phyloP scores from a whole-genome alignment of 2,888 invertebrate genomes.

The Sericinus montela region DNA sequence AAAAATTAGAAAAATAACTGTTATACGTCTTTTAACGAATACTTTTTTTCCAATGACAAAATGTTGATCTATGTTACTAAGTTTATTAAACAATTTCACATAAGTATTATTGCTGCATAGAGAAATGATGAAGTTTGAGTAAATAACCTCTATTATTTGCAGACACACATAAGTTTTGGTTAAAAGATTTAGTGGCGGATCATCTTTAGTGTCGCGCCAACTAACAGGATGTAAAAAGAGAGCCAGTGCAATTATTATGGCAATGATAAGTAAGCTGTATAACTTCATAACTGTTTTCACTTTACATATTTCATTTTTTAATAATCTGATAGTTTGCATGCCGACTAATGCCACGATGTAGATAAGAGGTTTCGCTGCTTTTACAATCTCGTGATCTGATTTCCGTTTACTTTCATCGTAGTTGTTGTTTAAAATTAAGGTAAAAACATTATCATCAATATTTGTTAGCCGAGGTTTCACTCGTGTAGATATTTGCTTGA shows the following conservation, averaged over 20 bases:
- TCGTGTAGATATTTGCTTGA: constrained; percentile 12
- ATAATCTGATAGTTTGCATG: constrained; percentile 35
- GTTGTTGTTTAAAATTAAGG: constrained; percentile 23
- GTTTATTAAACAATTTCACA: constrained; percentile 36
- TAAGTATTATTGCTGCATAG: constrained; percentile 36
- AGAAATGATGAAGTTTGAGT: constrained; percentile 33
- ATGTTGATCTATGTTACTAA: constrained; percentile 41
- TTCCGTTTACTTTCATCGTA: constrained; percentile 19
- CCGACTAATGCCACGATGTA: constrained; percentile 41
- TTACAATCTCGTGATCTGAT: constrained; percentile 28
- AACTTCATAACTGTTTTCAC: constrained; percentile 31
- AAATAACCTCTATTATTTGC: constrained; percentile 36
- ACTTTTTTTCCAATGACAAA: constrained; percentile 29
- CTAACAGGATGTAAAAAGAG: constrained; percentile 32
- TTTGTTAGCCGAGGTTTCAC: constrained; percentile 1
- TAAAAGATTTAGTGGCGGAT: constrained; percentile 45
- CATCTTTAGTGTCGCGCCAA: constrained; percentile 38
- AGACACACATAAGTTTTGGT: constrained; percentile 37
- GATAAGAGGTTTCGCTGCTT: constrained; percentile 43
- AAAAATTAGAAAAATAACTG: constrained; percentile 31
- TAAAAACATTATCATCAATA: constrained; percentile 21
- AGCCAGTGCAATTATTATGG: constrained; percentile 22
- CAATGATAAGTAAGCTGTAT: constrained; percentile 35
- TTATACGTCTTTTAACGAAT: constrained; percentile 30
- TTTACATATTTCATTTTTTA: constrained; percentile 26